Conservation (phyloP, 2,797 vertebrate genomes). For the Australoheros facetus region DNA sequence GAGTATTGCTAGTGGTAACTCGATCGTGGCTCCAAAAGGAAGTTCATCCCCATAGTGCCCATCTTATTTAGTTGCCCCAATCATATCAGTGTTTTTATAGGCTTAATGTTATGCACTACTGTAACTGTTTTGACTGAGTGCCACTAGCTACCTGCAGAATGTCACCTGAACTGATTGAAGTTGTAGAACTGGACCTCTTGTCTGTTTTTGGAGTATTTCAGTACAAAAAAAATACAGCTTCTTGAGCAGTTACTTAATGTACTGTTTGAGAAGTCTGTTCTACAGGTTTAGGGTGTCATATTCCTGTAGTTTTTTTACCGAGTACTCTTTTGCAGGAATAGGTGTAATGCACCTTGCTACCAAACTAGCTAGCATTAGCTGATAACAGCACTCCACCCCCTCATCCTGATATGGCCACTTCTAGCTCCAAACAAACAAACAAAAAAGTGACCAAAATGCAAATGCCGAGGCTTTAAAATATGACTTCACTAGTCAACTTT, state of each 20-base stretch:
- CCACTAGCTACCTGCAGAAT: background rate
- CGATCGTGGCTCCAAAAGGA: background rate
- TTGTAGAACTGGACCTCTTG: background rate
- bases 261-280: background rate
- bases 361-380: background rate
- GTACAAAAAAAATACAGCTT: background rate
- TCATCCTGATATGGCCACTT: background rate
- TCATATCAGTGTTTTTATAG: background rate
- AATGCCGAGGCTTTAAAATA: background rate
- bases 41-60: background rate
- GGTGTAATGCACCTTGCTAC: background rate
- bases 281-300: background rate
- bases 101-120: background rate
- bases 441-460: background rate
- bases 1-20: background rate
- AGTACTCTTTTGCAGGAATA: background rate
- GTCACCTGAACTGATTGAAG: background rate
- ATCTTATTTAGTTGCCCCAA: background rate
- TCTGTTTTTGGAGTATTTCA: background rate
- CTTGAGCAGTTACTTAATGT: background rate
- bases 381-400: background rate
- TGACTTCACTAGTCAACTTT: background rate
- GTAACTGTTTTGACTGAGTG: background rate
- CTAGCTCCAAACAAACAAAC: background rate
- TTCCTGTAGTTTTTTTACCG: background rate